phyloP scores from a whole-genome alignment of 2,888 invertebrate species.

The Drosophila mayaguana region DNA sequence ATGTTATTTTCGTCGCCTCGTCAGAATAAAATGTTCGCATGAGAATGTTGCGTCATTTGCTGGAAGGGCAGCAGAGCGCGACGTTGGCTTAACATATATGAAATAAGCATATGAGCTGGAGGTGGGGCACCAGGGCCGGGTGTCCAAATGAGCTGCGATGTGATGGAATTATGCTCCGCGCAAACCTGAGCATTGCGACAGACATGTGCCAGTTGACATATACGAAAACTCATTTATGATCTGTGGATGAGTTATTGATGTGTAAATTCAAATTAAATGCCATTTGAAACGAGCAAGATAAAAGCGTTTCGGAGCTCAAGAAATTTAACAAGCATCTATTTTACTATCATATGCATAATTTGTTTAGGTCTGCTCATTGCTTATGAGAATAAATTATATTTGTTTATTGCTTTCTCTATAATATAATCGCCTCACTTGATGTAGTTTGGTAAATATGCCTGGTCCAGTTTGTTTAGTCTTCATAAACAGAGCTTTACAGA shows the following conservation, averaged over 20 bases:
- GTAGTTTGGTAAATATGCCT: neutral
- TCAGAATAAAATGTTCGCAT: slow-evolving; percentile 56
- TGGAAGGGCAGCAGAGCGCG: neutral
- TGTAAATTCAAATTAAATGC: slow-evolving; percentile 11
- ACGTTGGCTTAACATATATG: slow-evolving; percentile 48
- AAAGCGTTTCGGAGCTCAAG: neutral
- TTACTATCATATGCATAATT: neutral
- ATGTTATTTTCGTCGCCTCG: slow-evolving; percentile 77
- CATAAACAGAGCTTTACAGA: neutral
- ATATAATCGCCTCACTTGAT: neutral
- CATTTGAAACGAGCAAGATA: neutral
- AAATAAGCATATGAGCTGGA: slow-evolving; percentile 39
- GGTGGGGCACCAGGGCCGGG: neutral
- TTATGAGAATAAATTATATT: neutral
- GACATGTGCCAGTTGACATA: slow-evolving; percentile 43
- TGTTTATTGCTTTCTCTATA: neutral
- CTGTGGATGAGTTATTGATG: slow-evolving; percentile 41
- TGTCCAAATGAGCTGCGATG: slow-evolving; percentile 37
- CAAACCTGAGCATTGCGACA: slow-evolving; percentile 28
- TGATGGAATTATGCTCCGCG: slow-evolving; percentile 33
- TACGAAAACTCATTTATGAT: slow-evolving; percentile 38
- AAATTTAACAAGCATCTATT: neutral
- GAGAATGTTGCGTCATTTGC: slow-evolving; percentile 56
- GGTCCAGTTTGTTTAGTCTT: no score
- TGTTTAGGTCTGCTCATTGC: neutral